Conservation (phyloP, 2,888 invertebrate genomes). For the Stegophylla sp. region DNA sequence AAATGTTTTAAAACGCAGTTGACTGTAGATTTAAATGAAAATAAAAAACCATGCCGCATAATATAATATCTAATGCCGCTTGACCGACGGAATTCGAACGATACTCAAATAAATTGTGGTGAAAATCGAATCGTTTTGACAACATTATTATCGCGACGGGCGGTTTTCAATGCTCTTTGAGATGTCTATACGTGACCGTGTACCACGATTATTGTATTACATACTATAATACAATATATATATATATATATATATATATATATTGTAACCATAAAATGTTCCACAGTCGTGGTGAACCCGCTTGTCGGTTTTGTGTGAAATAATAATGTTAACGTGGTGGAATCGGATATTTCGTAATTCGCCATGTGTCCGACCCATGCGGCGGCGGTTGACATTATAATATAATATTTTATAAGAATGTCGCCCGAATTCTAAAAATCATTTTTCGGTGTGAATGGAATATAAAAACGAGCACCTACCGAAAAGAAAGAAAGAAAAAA, state of each 20-base stretch:
- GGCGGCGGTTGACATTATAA: constrained; percentile 22
- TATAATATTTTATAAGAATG: constrained; percentile 35
- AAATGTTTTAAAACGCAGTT: not conserved
- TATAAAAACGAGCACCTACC: constrained; percentile 22
- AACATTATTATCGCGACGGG: constrained; percentile 41
- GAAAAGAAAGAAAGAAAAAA: constrained; percentile 25
- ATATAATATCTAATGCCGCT: no score
- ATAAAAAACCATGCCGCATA: not conserved
- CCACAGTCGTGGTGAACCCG: constrained; percentile 4
- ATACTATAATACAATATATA: not conserved
- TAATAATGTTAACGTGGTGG: constrained; percentile 21
- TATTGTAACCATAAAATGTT: constrained; percentile 20
- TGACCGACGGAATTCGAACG: not conserved
- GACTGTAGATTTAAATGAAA: no score
- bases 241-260: no score
- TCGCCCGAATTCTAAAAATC: constrained; percentile 40
- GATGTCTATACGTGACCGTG: constrained; percentile 32
- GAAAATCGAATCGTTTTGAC: constrained; percentile 35
- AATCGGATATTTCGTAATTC: constrained; percentile 53
- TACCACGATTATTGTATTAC: constrained; percentile 22
- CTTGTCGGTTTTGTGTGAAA: constrained; percentile 40
- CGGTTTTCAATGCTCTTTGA: constrained; percentile 31
- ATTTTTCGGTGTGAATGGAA: constrained; percentile 43
- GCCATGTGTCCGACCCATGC: constrained; percentile 54
- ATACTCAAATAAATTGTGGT: constrained; percentile 15